Conservation (phyloP, 2,113 vertebrate species). For the Phyllopteryx taeniolatus region DNA sequence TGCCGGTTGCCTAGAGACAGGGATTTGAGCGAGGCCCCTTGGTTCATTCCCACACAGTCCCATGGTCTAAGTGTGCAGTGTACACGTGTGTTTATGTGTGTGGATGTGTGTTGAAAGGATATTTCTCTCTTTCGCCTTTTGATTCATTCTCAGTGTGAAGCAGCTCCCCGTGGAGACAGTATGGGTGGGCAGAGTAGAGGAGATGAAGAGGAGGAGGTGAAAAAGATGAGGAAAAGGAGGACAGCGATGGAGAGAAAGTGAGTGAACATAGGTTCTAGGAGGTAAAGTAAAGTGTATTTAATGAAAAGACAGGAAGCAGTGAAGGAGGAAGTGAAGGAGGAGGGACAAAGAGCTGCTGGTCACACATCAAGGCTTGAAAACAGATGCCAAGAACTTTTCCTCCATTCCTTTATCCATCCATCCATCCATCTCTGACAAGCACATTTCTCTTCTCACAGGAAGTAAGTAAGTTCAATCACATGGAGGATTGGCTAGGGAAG, state of each 20-base stretch:
- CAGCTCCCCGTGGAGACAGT: slow-evolving; percentile 94
- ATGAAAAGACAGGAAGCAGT: slow-evolving; percentile 75
- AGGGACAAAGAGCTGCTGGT: slow-evolving; percentile 80
- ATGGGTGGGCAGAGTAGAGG: slow-evolving; percentile 94
- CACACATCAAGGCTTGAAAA: slow-evolving; percentile 99
- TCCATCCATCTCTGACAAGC: slow-evolving; percentile 82
- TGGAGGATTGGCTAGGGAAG: not conserved
- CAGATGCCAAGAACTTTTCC: slow-evolving; percentile 87
- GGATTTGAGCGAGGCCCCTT: slow-evolving; percentile 99
- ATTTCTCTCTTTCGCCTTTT: slow-evolving; percentile 95
- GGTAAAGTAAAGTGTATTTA: slow-evolving; percentile 71
- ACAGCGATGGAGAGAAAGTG: slow-evolving; percentile 71
- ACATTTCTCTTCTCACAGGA: slow-evolving; percentile 83
- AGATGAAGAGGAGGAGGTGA: slow-evolving; percentile 70
- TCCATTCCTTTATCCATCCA: slow-evolving; percentile 59
- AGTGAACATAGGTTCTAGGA: slow-evolving; percentile 65
- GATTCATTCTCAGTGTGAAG: slow-evolving; percentile 97
- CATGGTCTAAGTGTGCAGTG: slow-evolving; percentile 41
- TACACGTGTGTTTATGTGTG: slow-evolving; percentile 17
- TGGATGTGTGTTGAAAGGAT: slow-evolving; percentile 86
- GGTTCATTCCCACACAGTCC: slow-evolving; percentile 99
- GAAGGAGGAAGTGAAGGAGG: slow-evolving; percentile 75
- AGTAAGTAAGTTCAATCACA: slow-evolving; percentile 84
- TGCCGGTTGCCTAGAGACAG: slow-evolving; percentile 96
- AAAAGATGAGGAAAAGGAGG: slow-evolving; percentile 57